Conservation (phyloP, 1,140 invertebrate species). For the Ips typographus region DNA sequence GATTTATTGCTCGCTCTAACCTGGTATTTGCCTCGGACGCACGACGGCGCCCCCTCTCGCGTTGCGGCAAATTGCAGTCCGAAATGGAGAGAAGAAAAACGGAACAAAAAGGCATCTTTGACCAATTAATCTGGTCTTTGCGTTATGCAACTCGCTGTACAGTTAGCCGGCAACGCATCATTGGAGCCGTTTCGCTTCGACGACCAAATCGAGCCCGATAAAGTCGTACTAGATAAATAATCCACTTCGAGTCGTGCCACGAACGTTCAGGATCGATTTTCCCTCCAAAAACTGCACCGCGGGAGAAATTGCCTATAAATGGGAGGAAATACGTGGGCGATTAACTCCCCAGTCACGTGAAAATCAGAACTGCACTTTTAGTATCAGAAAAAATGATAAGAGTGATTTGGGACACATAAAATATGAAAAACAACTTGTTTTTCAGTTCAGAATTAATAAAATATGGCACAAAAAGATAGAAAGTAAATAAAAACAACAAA, state of each 20-base stretch:
- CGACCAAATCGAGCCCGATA: slow-evolving; percentile 7
- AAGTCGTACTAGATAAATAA: slow-evolving; percentile 5
- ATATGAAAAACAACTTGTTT: too few species aligned
- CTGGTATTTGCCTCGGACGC: too few species aligned
- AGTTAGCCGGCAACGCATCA: slow-evolving; percentile 10
- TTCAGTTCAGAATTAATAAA: too few species aligned
- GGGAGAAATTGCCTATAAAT: not conserved
- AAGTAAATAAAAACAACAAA: too few species aligned
- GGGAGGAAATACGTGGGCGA: too few species aligned
- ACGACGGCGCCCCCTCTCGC: too few species aligned
- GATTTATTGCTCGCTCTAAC: not conserved
- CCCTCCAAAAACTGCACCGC: not conserved
- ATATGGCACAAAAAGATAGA: too few species aligned
- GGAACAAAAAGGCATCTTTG: not conserved
- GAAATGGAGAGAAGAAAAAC: not conserved
- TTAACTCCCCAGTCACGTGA: too few species aligned
- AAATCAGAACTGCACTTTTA: too few species aligned
- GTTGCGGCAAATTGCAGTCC: not conserved
- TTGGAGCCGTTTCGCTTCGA: slow-evolving; percentile 9
- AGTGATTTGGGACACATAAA: too few species aligned
- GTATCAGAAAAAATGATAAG: too few species aligned
- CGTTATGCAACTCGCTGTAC: slow-evolving; percentile 11
- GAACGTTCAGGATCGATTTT: not conserved
- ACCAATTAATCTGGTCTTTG: slow-evolving; percentile 2
- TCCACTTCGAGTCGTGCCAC: not conserved